Evolutionary conservation across 1,140 invertebrate species (phyloP), one percentile per base, ranked within the genome.

Genomic region (Mactra quadrangularis): DNA sequence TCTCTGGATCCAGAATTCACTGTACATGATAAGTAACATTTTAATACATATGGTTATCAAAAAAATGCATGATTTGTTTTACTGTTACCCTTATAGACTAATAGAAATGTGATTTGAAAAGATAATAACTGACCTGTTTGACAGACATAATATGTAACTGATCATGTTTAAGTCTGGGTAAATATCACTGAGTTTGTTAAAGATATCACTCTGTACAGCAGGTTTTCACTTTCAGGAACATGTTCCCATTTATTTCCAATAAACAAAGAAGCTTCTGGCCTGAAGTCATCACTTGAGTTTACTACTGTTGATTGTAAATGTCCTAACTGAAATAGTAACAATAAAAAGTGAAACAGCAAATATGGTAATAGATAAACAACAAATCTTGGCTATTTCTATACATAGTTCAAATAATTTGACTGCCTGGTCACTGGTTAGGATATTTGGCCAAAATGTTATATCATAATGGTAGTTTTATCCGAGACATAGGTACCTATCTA

Each of bases 241-340:
- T 86, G 71, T 52, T 90, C 89, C 87, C 88, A 89, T 74, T 88
- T 87, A 84, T 90, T 90, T 53, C 87, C 86, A 31, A 90, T 85
- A 45, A 90, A 90, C 17, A 90, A 77, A 27, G 88, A 83, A 0
- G 87, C 86, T 22, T 77, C 68, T 0, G 86, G 87, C 27, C 88
- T 82, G 71, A 89, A 90, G 0, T 83, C 77, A 15, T 87, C 84
- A 22, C 72, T 74, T n/a, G 35, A 35, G 45, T 87, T 82, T n/a
- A 84, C 76, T 0, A 85, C 86, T 25, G 82, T 75, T 7, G 75
- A 78, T 11, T 86, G 68, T 29, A 89, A 75, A 38, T 84, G 74
- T 9, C 85, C 86, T 0, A 89, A 75, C 86, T 87, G 47, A 45
- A 62, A 35, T 7, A 62, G 4, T 25, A 53, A n/a, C n/a, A n/a